Evolutionary conservation across 2,113 vertebrate genomes (phyloP).

Genomic region (Dasyurus viverrinus): DNA sequence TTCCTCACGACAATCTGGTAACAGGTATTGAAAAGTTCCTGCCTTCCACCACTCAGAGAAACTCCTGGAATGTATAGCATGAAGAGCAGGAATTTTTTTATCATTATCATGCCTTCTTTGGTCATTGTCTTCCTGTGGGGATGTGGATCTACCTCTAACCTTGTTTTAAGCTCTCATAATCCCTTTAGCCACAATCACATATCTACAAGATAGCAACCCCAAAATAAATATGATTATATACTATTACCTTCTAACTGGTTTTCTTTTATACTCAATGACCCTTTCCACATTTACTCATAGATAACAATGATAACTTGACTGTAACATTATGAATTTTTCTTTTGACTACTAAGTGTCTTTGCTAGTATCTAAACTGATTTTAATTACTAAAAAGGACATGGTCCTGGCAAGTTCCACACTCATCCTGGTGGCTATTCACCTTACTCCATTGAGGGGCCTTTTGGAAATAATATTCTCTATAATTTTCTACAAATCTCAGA

Average conservation of each 20-base stretch:
- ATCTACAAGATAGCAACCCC: not conserved
- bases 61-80: not conserved
- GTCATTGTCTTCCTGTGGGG: not conserved
- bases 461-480: not conserved
- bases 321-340: not conserved
- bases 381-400: not conserved
- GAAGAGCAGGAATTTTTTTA: not conserved
- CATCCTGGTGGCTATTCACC: not conserved
- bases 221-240: not conserved
- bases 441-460: not conserved
- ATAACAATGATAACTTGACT: not conserved
- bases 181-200: not conserved
- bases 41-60: not conserved
- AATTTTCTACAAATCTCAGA: too few species aligned
- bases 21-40: not conserved
- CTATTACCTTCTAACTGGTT: not conserved
- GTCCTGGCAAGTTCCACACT: not conserved
- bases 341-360: not conserved
- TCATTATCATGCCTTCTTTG: not conserved
- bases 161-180: not conserved
- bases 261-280: not conserved
- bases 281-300: not conserved
- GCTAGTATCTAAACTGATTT: not conserved
- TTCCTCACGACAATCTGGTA: not conserved
- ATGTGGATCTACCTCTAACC: not conserved